Conservation (phyloP, 2,888 invertebrate genomes). For the Xanthorhoe designata region DNA sequence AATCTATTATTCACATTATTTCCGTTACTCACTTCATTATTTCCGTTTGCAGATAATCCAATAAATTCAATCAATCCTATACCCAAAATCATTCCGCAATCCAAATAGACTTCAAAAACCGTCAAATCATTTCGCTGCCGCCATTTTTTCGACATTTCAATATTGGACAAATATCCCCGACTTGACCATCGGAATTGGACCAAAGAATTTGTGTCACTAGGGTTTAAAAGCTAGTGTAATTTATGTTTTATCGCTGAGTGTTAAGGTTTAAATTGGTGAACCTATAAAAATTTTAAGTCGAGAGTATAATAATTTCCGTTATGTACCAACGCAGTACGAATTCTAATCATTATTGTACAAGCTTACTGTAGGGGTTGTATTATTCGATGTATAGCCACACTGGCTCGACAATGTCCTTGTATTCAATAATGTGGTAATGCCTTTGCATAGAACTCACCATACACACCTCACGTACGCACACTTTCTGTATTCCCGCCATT, state of each 20-base stretch:
- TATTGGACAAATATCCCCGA: slow-evolving; percentile 13
- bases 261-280: not conserved
- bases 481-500: too few relatives aligned
- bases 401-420: too few relatives aligned
- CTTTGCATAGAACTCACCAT: too few relatives aligned
- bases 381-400: too few relatives aligned
- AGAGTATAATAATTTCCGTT: too few relatives aligned
- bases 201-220: slow-evolving; percentile 2
- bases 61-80: slow-evolving; percentile 10
- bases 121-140: slow-evolving; percentile 16
- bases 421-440: too few relatives aligned
- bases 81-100: slow-evolving; percentile 2
- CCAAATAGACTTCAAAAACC: slow-evolving; percentile 24
- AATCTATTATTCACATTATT: too few relatives aligned
- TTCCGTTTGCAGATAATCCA: not conserved
- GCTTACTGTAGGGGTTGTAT: too few relatives aligned
- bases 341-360: too few relatives aligned
- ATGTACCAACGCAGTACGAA: too few relatives aligned
- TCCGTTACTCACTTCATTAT: not conserved
- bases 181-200: slow-evolving; percentile 19
- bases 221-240: not conserved
- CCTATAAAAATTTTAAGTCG: not conserved
- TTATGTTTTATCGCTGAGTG: not conserved
- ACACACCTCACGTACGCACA: too few relatives aligned
- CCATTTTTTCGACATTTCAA: slow-evolving; percentile 30